Conservation (phyloP, 2,113 vertebrate species). For the Microcebus tavaratra region DNA sequence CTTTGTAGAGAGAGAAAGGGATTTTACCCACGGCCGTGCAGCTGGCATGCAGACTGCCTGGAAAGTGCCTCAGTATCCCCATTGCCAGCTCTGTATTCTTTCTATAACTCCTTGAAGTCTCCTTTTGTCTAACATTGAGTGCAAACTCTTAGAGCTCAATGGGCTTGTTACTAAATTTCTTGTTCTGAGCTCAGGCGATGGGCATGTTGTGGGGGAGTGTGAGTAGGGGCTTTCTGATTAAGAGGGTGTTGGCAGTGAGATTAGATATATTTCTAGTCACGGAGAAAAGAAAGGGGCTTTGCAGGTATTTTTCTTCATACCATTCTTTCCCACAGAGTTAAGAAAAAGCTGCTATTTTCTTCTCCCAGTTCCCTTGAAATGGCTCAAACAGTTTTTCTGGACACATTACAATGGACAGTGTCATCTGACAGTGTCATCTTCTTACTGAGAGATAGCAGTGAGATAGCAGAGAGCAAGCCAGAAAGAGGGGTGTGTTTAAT, state of each 20-base stretch:
- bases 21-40: not conserved
- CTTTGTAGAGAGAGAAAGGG: not conserved
- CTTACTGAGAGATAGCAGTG: not conserved
- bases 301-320: not conserved
- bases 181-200: not conserved
- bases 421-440: not conserved
- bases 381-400: not conserved
- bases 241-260: not conserved
- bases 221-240: not conserved
- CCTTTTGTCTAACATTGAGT: not conserved
- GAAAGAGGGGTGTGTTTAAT: not conserved
- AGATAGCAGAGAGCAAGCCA: not conserved
- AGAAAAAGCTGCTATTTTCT: not conserved
- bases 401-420: no score
- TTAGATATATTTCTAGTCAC: not conserved
- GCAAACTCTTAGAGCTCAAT: not conserved
- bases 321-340: not conserved
- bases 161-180: not conserved
- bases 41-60: fast-evolving
- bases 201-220: fast-evolving
- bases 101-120: not conserved
- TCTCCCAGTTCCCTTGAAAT: not conserved
- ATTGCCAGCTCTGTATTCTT: fast-evolving
- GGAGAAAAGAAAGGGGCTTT: not conserved
- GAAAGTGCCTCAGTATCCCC: no score